These are phyloP conservation scores for Salvelinus alpinus DNA, from an alignment of 2,113 vertebrate genomes.

Conservation along the genomic window DNA sequence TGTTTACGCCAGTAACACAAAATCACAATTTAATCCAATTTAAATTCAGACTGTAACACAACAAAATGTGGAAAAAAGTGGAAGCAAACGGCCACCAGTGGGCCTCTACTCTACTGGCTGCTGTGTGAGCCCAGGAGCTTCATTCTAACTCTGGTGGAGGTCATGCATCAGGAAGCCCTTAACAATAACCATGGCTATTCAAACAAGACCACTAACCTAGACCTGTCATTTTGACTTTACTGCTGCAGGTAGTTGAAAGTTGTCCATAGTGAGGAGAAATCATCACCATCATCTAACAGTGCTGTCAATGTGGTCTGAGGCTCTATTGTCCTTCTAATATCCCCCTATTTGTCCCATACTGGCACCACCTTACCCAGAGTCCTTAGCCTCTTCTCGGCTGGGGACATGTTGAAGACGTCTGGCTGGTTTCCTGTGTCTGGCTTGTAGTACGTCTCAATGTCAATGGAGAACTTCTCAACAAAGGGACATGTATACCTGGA, in stretches of 20 bases:
- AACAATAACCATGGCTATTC: not conserved
- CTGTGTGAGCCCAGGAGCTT: slow-evolving; percentile 5
- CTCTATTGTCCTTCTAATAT: not conserved
- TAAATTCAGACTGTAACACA: too few relatives aligned
- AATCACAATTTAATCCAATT: too few relatives aligned
- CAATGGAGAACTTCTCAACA: slow-evolving; percentile 99
- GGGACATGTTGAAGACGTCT: slow-evolving; percentile 92
- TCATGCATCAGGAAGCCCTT: slow-evolving; percentile 3
- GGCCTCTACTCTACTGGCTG: slow-evolving; percentile 30
- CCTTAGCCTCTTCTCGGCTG: slow-evolving; percentile 87
- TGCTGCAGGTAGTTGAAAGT: slow-evolving; percentile 22
- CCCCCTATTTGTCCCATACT: not conserved
- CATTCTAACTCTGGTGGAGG: slow-evolving; percentile 6
- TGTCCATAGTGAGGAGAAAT: not conserved
- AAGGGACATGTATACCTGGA: slow-evolving; percentile 96
- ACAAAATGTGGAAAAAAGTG: slow-evolving; percentile 13
- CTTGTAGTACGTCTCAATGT: slow-evolving; percentile 98
- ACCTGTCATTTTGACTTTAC: slow-evolving; percentile 2
- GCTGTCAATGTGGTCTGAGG: not conserved
- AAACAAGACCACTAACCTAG: not conserved
- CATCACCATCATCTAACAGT: not conserved
- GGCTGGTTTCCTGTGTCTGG: slow-evolving; percentile 86
- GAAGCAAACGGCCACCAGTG: slow-evolving; percentile 45
- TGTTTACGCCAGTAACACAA: too few relatives aligned
- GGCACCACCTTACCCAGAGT: slow-evolving; percentile 55